These are phyloP conservation scores for Drosophila lowei DNA, from an alignment of 1,140 invertebrate species.

Conservation along the genomic window DNA sequence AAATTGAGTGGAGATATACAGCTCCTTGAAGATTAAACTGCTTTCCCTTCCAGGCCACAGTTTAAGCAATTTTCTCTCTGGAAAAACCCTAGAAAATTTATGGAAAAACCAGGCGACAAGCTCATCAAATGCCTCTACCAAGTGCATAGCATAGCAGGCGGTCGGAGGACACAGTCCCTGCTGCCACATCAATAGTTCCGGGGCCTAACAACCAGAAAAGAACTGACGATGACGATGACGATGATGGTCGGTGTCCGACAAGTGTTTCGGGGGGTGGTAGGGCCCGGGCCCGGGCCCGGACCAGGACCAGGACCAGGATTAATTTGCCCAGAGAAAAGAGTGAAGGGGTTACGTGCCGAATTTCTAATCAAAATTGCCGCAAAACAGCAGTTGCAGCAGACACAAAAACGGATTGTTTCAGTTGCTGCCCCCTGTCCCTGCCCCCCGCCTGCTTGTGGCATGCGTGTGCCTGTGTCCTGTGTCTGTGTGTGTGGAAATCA, in stretches of 20 bases:
- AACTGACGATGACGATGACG: conserved; percentile 29
- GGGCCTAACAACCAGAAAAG: conserved; percentile 7
- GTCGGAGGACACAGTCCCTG: conserved; percentile 10
- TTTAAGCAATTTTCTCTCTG: background rate
- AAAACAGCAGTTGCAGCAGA: conserved; percentile 62
- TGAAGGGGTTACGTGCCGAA: conserved; percentile 51
- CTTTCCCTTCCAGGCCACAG: too few species aligned
- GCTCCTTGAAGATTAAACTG: too few species aligned
- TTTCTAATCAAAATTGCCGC: conserved; percentile 76
- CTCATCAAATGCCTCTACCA: conserved; percentile 15
- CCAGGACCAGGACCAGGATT: conserved; percentile 10
- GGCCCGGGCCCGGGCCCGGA: background rate
- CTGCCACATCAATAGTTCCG: conserved; percentile 16
- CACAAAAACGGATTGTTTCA: conserved; percentile 73
- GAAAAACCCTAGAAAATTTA: conserved; percentile 7
- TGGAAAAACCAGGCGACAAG: conserved; percentile 32
- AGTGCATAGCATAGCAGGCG: conserved; percentile 10
- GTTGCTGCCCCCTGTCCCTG: background rate
- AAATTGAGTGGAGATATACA: too few species aligned
- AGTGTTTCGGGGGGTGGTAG: conserved; percentile 1
- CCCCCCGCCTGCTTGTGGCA: background rate
- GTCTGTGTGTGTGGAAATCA: conserved; percentile 46
- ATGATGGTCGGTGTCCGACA: conserved; percentile 20
- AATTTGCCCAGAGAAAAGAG: conserved; percentile 42
- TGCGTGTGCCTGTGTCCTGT: conserved; percentile 16